Percentiles rank a stretch among this genome's conserved stretches.
These are phyloP conservation scores for Nasua narica DNA, from an alignment of 2,797 vertebrate genomes.

Conservation along the genomic window DNA sequence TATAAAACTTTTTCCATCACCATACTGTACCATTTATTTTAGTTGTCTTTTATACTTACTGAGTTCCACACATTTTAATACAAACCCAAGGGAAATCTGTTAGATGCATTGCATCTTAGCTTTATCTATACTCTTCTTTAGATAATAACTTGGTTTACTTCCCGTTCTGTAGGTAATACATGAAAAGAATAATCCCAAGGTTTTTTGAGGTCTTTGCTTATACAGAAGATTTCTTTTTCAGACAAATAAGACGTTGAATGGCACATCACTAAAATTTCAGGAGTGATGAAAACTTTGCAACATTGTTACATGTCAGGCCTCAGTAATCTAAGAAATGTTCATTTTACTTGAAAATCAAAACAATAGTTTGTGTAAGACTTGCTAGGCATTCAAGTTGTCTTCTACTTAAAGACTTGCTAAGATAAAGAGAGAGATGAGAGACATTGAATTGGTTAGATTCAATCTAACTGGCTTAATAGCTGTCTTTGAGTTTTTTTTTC, in stretches of 20 bases:
- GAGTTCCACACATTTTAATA: conserved; percentile 6
- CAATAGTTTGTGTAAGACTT: background rate
- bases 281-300: background rate
- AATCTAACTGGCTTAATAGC: background rate
- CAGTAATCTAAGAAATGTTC: background rate
- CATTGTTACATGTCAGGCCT: background rate
- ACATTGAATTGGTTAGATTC: background rate
- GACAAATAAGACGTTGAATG: background rate
- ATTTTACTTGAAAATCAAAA: background rate
- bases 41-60: conserved; percentile 16
- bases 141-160: background rate
- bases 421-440: background rate
- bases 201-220: background rate
- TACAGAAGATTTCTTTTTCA: background rate
- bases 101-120: background rate
- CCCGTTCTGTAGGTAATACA: background rate
- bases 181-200: background rate
- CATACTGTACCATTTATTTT: conserved; percentile 12
- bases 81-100: background rate
- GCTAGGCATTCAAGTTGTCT: background rate
- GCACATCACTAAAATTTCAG: background rate
- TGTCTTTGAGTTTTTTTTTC: background rate
- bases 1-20: background rate
- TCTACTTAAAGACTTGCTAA: background rate
- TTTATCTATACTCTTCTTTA: background rate